These are phyloP conservation scores for Andrena bucephala DNA, from an alignment of 2,888 invertebrate species.

Conservation along the genomic window DNA sequence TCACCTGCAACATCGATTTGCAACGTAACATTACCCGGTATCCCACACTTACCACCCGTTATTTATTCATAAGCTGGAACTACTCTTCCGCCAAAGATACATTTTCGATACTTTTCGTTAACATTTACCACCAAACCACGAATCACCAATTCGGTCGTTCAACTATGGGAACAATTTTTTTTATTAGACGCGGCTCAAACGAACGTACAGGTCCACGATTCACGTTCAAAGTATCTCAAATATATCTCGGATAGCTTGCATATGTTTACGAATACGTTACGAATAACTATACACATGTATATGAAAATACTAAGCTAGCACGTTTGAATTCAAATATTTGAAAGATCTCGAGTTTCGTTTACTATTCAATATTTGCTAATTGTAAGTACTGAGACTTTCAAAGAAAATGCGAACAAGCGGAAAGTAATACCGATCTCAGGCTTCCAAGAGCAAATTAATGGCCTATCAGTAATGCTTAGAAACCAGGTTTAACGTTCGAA, in stretches of 20 bases:
- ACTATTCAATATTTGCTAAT: background rate
- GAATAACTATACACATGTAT: background rate
- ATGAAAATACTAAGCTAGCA: background rate
- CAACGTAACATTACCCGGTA: constrained; percentile 44
- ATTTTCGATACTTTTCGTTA: constrained; percentile 45
- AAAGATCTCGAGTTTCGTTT: no score
- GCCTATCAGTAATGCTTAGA: background rate
- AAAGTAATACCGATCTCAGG: constrained; percentile 62
- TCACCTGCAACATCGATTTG: constrained; percentile 86
- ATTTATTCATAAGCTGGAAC: constrained; percentile 44
- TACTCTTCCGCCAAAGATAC: constrained; percentile 27
- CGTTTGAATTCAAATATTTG: constrained; percentile 3
- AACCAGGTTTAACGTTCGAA: background rate
- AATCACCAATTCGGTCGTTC: background rate
- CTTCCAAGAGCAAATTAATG: constrained; percentile 63
- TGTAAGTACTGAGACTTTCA: no score
- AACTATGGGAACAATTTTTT: background rate
- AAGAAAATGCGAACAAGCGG: constrained; percentile 68
- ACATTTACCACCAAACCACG: background rate
- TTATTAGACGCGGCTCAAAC: background rate
- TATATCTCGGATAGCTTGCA: constrained; percentile 21
- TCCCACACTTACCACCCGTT: constrained; percentile 35
- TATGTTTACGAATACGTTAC: background rate
- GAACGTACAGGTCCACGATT: background rate
- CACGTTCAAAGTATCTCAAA: constrained; percentile 44